phyloP scores from a whole-genome alignment of 2,113 vertebrate genomes.

The Bufo gargarizans region DNA sequence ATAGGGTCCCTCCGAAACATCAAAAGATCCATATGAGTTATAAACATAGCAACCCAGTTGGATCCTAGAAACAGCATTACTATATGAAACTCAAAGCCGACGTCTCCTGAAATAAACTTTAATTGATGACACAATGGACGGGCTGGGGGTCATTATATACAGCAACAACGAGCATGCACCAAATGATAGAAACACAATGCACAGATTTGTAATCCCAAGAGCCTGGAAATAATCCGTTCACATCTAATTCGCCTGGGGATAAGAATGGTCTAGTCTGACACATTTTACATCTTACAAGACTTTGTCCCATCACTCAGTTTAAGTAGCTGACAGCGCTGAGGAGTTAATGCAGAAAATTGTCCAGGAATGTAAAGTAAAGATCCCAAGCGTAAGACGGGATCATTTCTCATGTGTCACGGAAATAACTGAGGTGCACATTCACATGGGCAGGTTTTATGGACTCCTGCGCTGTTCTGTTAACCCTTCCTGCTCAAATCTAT shows the following conservation, averaged over 20 bases:
- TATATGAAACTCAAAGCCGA: too few species aligned
- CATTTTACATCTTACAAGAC: background rate
- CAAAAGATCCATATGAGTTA: too few species aligned
- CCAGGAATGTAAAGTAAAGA: conserved; percentile 23
- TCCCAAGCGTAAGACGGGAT: background rate
- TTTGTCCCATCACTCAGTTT: background rate
- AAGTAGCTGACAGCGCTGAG: conserved; percentile 30
- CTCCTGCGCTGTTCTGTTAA: background rate
- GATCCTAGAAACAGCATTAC: too few species aligned
- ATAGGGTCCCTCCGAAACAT: too few species aligned
- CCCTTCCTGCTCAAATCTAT: background rate
- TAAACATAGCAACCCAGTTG: too few species aligned
- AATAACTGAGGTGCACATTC: background rate
- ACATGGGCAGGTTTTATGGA: background rate
- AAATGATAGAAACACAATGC: conserved; percentile 9
- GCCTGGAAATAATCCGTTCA: conserved; percentile 10
- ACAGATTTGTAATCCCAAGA: conserved; percentile 24
- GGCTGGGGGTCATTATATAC: background rate
- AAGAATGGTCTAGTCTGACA: conserved; percentile 12
- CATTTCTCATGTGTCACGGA: background rate
- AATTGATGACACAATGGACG: background rate
- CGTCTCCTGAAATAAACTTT: too few species aligned
- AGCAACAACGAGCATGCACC: background rate
- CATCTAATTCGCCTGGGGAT: background rate
- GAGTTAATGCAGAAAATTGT: conserved; percentile 44